These are phyloP conservation scores for Pangasianodon gigas DNA, from an alignment of 2,113 vertebrate genomes.

Conservation along the genomic window DNA sequence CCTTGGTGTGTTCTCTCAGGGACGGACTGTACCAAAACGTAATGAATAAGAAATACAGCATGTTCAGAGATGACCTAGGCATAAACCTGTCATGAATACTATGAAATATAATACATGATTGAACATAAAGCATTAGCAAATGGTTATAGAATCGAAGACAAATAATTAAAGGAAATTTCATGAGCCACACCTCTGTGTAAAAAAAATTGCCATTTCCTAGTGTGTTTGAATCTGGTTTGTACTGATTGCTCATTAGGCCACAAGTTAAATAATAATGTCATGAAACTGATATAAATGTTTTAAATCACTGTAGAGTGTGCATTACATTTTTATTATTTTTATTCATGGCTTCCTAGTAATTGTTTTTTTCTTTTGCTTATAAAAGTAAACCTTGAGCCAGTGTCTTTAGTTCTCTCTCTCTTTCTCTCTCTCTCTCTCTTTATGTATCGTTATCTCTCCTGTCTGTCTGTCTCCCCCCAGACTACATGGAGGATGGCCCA, in stretches of 20 bases:
- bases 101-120: neutral
- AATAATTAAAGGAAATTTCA: neutral
- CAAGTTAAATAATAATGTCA: neutral
- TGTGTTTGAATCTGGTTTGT: neutral
- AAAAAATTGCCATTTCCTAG: neutral
- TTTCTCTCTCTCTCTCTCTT: neutral
- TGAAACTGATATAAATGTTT: neutral
- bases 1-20: neutral
- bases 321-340: neutral
- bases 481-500: conserved; percentile 71
- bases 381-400: neutral
- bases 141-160: neutral
- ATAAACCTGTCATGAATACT: neutral
- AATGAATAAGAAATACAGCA: neutral
- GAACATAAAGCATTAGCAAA: neutral
- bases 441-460: conserved; percentile 11
- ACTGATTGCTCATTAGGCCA: neutral
- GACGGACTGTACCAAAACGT: neutral
- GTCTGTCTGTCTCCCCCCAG: conserved; percentile 61
- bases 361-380: neutral
- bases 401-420: neutral
- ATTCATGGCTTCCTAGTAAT: neutral
- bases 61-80: too few species aligned
- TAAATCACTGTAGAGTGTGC: neutral
- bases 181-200: neutral